A percentile compares a stretch with the other conserved stretches of the same genome.
Conservation (phyloP, 2,888 invertebrate genomes). For the Ceriagrion tenellum region DNA sequence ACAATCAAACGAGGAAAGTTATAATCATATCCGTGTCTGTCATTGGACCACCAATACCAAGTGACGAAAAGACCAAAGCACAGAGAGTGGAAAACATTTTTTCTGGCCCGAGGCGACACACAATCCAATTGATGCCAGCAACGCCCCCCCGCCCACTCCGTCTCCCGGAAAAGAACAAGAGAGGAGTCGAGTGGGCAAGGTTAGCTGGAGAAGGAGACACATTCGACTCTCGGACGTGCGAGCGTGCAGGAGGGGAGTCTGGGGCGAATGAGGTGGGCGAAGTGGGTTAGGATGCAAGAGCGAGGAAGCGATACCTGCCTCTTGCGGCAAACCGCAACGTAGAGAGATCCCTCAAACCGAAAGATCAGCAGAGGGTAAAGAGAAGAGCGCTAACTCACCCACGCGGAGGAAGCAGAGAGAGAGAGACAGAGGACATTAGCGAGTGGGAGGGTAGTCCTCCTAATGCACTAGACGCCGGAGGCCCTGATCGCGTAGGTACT, state of each 20-base stretch:
- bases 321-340: neutral
- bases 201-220: neutral
- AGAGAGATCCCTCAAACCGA: neutral
- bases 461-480: neutral
- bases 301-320: neutral
- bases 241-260: neutral
- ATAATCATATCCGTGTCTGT: no score
- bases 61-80: no score
- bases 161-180: neutral
- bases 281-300: slow-evolving; percentile 18
- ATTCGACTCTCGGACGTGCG: neutral
- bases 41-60: no score
- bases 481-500: neutral
- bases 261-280: neutral
- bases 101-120: no score
- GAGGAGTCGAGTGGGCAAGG: neutral
- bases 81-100: no score
- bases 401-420: neutral
- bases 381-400: neutral
- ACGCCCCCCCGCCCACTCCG: neutral
- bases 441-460: no score
- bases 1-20: no score
- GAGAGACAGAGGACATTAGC: neutral
- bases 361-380: neutral
- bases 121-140: no score